Conservation (phyloP, 2,113 vertebrate species). For the Percopsis transmontana region DNA sequence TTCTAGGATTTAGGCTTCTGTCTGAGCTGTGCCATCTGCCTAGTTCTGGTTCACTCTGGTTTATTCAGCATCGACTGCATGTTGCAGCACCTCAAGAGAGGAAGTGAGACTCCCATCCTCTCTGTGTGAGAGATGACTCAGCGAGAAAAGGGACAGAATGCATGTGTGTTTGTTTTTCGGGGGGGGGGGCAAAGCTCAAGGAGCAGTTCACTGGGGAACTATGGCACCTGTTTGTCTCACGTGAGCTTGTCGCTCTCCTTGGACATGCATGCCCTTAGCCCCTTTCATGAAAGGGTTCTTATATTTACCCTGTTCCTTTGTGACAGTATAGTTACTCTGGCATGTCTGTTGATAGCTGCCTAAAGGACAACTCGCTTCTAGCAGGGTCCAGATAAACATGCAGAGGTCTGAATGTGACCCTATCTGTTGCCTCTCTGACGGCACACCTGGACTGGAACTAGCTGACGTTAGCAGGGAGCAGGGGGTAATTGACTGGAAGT, state of each 20-base stretch:
- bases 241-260: slow-evolving; percentile 10
- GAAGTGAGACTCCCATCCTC: slow-evolving; percentile 1
- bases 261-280: background rate
- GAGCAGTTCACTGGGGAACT: slow-evolving; percentile 28
- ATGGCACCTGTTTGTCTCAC: slow-evolving; percentile 50
- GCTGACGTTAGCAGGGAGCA: background rate
- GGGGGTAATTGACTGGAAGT: background rate
- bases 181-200: slow-evolving; percentile 4
- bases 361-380: background rate
- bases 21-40: slow-evolving; percentile 52
- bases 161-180: background rate
- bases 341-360: background rate
- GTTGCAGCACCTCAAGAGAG: background rate
- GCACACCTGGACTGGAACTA: background rate
- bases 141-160: slow-evolving; percentile 8
- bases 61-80: background rate
- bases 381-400: background rate
- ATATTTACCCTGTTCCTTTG: background rate
- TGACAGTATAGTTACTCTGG: background rate
- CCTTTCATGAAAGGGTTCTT: background rate
- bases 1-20: slow-evolving; percentile 33
- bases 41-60: slow-evolving; percentile 13
- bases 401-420: background rate
- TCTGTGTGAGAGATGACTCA: slow-evolving; percentile 9
- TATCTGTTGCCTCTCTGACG: background rate